Base-by-base conservation (phyloP, 1,140 invertebrate genomes). In the Heliothis virescens region DNA sequence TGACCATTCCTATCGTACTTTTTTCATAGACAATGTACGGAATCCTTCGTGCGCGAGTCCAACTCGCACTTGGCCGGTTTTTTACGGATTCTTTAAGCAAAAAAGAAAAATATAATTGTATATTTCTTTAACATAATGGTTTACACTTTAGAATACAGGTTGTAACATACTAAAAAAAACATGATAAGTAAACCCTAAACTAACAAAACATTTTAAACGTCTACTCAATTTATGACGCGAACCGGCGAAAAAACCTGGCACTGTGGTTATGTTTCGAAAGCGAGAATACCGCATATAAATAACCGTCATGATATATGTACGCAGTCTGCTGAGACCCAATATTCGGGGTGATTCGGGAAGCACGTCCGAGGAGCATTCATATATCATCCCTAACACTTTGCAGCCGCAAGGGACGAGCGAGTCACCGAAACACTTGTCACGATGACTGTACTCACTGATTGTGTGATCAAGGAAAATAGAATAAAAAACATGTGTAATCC, bases 271-370 rank as follows among this genome's bases (percentile, higher is more conserved):
- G 65, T 52, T 34, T 52, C 53, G n/a, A 76, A 72, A 73, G 79
- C 57, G 16, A 9, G 18, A 26, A 62, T 69, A 76, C 62, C 78
- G 60, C 78, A 79, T 79, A 82, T 84, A 84, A 84, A 84, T 82
- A 80, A 84, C 71, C 50, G 34, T 21, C 48, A 57, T 80, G 83
- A 84, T 82, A 77, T 84, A 82, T 82, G 83, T 71, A 71, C 79
- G 60, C 79, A 65, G 81, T 79, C 78, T 79, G 82, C 80, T 72
- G 75, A 78, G 80, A 82, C 83, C 81, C 83, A 84, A 84, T 84
- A 84, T 82, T 84, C 83, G 80, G 4, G 55, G 63, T 82, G 83
- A 84, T 84, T 84, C 83, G 48, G 57, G 80, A 67, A 81, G 74
- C 75, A 81, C 80, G 80, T 81, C 80, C 50, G 55, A 80, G 15